Evolutionary conservation across 2,797 vertebrate species (phyloP), one percentile per base, ranked within the genome.

Genomic region (Helostoma temminkii): DNA sequence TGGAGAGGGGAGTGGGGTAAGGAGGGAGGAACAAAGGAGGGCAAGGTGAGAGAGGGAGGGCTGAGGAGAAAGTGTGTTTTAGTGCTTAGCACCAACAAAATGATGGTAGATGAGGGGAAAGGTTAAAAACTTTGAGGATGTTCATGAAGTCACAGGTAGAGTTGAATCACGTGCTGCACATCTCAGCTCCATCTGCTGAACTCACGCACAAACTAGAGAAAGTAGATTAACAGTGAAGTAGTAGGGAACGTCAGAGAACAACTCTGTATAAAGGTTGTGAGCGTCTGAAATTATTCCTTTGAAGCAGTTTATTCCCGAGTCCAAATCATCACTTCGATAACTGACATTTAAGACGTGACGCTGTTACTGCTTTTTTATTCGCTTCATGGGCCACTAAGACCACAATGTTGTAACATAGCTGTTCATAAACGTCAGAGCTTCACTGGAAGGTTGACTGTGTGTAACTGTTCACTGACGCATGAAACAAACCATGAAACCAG

Each of bases 61-160:
- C 65, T 62, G 57, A 52, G 61, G 63, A 67, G 71, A 78, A 75
- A 24, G 42, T 80, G 71, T 80, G 71, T 68, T 84, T 85, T 71
- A 79, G 48, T 72, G 77, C 77, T 82, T 75, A 78, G 65, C 65
- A 69, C 67, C 53, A 67, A 71, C 45, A 74, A 71, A 83, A 70
- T 54, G 66, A 74, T 6, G 37, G 68, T 5, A 34, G 59, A 74
- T 2, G 43, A 76, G 47, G 55, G 45, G 64, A 37, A 64, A 66
- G 76, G 74, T 76, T 68, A 83, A 52, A 36, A 72, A 72, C 76
- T 68, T 52, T 14, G 36, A 19, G 26, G 34, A 61, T 65, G 49
- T 52, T n/a, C n/a, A n/a, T n/a, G n/a, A n/a, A n/a, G 34, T 67
- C 14, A 18, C 28, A 66, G 68, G 59, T 56, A 18, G 46, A 63